A percentile compares a stretch with the other conserved stretches of the same genome.
phyloP scores from a whole-genome alignment of 37 sponge, comb jelly and placozoan genomes.

The Cliona cf. orientalis region DNA sequence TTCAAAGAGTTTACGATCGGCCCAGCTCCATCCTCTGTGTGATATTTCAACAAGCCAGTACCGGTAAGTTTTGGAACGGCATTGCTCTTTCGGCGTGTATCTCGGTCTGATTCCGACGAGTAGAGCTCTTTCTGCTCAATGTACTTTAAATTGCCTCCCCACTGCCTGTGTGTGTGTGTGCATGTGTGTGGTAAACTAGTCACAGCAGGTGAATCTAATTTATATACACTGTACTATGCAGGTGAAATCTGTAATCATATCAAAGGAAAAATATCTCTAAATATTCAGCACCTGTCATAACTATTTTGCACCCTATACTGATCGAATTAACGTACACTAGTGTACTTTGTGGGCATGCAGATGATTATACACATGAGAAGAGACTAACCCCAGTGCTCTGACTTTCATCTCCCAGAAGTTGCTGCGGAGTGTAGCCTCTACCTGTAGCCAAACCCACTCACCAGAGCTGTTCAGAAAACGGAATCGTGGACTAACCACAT shows the following conservation, averaged over 20 bases:
- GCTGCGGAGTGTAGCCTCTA: conserved; percentile 48
- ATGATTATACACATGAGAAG: too few species aligned
- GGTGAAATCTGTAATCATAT: too few species aligned
- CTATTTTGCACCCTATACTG: too few species aligned
- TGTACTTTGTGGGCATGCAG: too few species aligned
- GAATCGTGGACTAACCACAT: conserved; percentile 61
- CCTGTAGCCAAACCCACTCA: conserved; percentile 78
- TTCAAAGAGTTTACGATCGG: conserved; percentile 23
- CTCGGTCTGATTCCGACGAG: neutral
- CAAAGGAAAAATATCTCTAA: too few species aligned
- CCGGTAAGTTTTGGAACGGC: neutral
- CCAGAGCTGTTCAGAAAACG: conserved; percentile 68
- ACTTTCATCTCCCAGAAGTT: conserved; percentile 43
- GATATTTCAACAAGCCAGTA: neutral
- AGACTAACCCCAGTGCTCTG: too few species aligned
- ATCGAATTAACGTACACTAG: too few species aligned
- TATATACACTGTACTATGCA: too few species aligned
- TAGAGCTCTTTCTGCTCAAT: conserved; percentile 73
- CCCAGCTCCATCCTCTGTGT: neutral
- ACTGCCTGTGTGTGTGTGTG: conserved; percentile 39
- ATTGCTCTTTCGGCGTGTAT: too few species aligned
- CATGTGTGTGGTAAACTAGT: too few species aligned
- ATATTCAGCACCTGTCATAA: too few species aligned
- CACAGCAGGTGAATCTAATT: too few species aligned
- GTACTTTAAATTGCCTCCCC: conserved; percentile 21